Percentiles rank a stretch among this genome's conserved stretches.
phyloP scores from a whole-genome alignment of 53 echinoderm and acorn worm genomes.

The Glandiceps talaboti region DNA sequence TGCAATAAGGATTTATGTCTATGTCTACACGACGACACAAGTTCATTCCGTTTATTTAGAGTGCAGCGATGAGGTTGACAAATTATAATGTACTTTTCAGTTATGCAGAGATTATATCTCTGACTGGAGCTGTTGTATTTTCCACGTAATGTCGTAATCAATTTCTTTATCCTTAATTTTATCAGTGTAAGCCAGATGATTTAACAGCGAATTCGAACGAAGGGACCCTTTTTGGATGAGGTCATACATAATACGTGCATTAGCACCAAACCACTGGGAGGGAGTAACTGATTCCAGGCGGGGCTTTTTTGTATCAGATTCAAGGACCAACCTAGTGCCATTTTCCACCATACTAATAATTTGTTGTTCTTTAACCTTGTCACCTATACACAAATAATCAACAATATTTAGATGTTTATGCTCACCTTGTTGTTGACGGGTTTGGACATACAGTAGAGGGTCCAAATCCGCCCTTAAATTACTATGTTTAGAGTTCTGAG shows the following conservation, averaged over 20 bases:
- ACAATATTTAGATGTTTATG: not conserved
- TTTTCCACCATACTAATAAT: not conserved
- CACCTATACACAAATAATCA: not conserved
- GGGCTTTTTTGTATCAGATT: not conserved
- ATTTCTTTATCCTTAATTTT: no score
- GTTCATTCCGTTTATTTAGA: no score
- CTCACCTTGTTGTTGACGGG: not conserved
- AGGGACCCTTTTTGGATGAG: conserved; percentile 1
- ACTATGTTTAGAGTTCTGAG: not conserved
- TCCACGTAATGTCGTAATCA: no score
- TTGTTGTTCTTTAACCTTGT: not conserved
- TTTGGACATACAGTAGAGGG: not conserved
- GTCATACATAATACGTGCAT: not conserved
- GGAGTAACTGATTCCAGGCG: not conserved
- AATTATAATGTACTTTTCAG: no score
- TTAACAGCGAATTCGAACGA: not conserved
- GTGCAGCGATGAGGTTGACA: no score
- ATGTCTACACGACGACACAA: no score
- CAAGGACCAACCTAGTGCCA: not conserved
- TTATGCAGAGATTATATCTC: no score
- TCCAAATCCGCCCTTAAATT: not conserved
- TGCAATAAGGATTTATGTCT: no score
- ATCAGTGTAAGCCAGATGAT: not conserved
- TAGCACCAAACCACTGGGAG: not conserved
- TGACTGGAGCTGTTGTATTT: no score